A percentile compares a stretch with the other conserved stretches of the same genome.
Conservation (phyloP, 2,113 vertebrate genomes). For the Tupaia tana region DNA sequence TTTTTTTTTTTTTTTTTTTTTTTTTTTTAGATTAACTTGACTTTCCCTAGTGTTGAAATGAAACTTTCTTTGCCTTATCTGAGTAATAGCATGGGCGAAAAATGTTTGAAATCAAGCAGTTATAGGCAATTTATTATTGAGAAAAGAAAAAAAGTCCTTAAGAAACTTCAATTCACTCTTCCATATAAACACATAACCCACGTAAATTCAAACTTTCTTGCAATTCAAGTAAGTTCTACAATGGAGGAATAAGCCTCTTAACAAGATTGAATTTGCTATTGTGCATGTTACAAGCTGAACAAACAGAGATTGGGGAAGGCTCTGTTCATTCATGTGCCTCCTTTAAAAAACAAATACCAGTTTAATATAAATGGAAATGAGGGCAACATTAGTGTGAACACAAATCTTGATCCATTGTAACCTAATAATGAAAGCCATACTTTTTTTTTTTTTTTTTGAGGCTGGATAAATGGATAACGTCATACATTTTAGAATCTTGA, state of each 20-base stretch:
- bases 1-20: not conserved
- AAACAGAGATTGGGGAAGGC: conserved; percentile 89
- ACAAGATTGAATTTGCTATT: conserved; percentile 88
- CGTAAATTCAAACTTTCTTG: conserved; percentile 84
- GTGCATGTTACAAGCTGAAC: conserved; percentile 89
- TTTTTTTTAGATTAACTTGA: conserved; percentile 59
- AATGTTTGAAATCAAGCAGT: conserved; percentile 75
- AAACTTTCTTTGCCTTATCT: conserved; percentile 41
- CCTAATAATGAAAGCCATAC: conserved; percentile 87
- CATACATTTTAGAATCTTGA: conserved; percentile 76
- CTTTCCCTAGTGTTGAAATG: conserved; percentile 59
- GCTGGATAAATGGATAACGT: conserved; percentile 84
- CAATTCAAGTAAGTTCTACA: conserved; percentile 84
- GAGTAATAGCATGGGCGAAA: conserved; percentile 74
- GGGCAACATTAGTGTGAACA: conserved; percentile 84
- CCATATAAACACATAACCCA: conserved; percentile 58
- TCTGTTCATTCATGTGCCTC: conserved; percentile 86
- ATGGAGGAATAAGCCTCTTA: conserved; percentile 87
- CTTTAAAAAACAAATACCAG: conserved; percentile 89
- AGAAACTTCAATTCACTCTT: conserved; percentile 62
- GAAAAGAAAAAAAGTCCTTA: conserved; percentile 55
- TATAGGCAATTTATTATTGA: conserved; percentile 74
- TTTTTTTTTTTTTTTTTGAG: conserved; percentile 69
- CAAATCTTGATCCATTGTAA: conserved; percentile 91
- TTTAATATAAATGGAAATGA: conserved; percentile 94